Percentiles rank a stretch among this genome's conserved stretches.
Conservation (phyloP, 2,113 vertebrate species). For the Larimichthys polyactis region DNA sequence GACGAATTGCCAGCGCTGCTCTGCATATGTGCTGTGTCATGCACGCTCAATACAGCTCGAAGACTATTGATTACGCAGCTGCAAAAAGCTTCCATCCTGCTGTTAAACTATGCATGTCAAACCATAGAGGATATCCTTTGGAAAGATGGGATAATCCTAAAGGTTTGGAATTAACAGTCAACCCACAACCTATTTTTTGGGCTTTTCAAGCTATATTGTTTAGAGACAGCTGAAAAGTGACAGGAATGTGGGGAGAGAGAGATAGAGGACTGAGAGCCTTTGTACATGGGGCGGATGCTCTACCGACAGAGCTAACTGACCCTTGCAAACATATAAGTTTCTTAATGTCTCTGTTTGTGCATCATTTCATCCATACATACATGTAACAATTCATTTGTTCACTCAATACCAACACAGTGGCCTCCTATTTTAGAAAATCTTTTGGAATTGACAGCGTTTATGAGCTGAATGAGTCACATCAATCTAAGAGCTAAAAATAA, state of each 20-base stretch:
- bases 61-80: slow-evolving; percentile 56
- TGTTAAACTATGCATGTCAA: slow-evolving; percentile 54
- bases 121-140: slow-evolving; percentile 27
- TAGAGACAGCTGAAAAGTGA: no score
- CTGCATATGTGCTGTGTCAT: slow-evolving; percentile 49
- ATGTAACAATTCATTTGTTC: background rate
- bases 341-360: no score
- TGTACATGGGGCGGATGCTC: no score
- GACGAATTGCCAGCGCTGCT: slow-evolving; percentile 6
- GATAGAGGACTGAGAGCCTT: no score
- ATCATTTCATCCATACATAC: background rate
- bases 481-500: slow-evolving; percentile 46
- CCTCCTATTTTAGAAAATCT: slow-evolving; percentile 17
- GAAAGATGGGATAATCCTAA: slow-evolving; percentile 23
- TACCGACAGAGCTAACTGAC: no score
- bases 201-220: no score
- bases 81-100: slow-evolving; percentile 43
- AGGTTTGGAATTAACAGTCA: slow-evolving; percentile 1
- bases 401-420: background rate
- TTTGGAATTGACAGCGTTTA: slow-evolving; percentile 23
- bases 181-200: no score
- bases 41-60: slow-evolving; percentile 36
- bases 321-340: no score
- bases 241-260: no score
- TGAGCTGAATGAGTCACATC: slow-evolving; percentile 23